These are phyloP conservation scores for Magallana nippona DNA, from an alignment of 2,888 invertebrate genomes.

Conservation along the genomic window DNA sequence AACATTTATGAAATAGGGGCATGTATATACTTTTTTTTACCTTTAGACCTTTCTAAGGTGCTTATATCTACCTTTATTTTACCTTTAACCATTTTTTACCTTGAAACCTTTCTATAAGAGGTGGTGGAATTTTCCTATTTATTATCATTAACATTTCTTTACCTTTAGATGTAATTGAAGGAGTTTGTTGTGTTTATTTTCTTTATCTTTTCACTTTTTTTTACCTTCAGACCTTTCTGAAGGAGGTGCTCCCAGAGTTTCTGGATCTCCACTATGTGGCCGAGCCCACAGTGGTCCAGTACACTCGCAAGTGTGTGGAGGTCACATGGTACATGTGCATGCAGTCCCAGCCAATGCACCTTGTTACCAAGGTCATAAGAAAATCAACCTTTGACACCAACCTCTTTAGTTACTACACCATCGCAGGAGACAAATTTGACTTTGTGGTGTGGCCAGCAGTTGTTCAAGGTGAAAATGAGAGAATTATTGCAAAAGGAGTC, in stretches of 20 bases:
- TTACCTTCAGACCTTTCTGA: conserved; percentile 43
- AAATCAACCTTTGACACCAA: conserved; percentile 46
- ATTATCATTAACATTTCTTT: neutral
- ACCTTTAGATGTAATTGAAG: neutral
- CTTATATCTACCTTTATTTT: too few relatives aligned
- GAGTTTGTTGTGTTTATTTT: too few relatives aligned
- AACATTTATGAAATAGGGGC: too few relatives aligned
- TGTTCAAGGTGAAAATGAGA: conserved; percentile 35
- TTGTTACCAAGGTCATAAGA: conserved; percentile 46
- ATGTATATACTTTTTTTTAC: neutral
- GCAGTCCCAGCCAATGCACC: conserved; percentile 44
- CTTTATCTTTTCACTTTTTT: neutral
- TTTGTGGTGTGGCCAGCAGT: conserved; percentile 52
- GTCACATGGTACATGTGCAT: conserved; percentile 48
- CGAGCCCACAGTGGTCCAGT: conserved; percentile 34
- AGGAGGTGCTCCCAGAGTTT: conserved; percentile 46
- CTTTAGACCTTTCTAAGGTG: conserved; percentile 47
- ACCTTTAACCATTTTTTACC: too few relatives aligned
- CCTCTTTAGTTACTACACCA: conserved; percentile 45
- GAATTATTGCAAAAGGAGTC: conserved; percentile 45
- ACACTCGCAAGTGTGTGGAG: conserved; percentile 43
- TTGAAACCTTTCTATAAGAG: too few relatives aligned
- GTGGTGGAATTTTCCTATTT: too few relatives aligned
- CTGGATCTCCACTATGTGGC: conserved; percentile 37
- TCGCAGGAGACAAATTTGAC: conserved; percentile 47